Percentiles rank a stretch among this genome's conserved stretches.
phyloP scores from a whole-genome alignment of 2,113 vertebrate genomes.

The Ranitomeya variabilis region DNA sequence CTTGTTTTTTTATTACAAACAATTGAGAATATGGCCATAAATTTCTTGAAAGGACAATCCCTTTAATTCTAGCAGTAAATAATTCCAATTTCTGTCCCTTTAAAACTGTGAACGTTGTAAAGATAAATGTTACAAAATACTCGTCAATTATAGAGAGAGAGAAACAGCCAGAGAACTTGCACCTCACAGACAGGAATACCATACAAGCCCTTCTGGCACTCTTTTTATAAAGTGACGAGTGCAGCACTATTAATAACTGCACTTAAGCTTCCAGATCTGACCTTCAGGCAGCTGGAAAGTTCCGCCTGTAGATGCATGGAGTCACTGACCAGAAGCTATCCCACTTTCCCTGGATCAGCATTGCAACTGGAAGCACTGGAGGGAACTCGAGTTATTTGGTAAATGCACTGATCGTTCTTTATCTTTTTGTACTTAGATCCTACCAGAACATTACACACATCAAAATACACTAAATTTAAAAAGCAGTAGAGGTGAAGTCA shows the following conservation, averaged over 20 bases:
- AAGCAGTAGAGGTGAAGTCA: too few relatives aligned
- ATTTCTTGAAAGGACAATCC: too few relatives aligned
- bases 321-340: not conserved
- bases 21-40: too few relatives aligned
- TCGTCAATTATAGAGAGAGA: not conserved
- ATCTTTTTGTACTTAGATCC: too few relatives aligned
- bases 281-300: slow-evolving; percentile 18
- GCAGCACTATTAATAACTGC: slow-evolving; percentile 32
- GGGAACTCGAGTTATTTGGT: not conserved
- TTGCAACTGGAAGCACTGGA: not conserved
- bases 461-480: not conserved
- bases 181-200: slow-evolving; percentile 25
- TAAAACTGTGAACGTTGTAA: not conserved
- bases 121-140: slow-evolving; percentile 43
- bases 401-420: too few relatives aligned
- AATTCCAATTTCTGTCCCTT: not conserved
- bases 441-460: not conserved
- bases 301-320: not conserved
- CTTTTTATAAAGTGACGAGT: slow-evolving; percentile 14
- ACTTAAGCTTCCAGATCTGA: slow-evolving; percentile 9
- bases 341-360: not conserved
- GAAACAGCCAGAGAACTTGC: not conserved
- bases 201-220: not conserved
- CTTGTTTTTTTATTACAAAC: too few relatives aligned
- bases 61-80: not conserved